Evolutionary conservation across 2,888 invertebrate genomes (phyloP), one percentile per base, ranked within the genome.

Genomic region (Pheosia gnoma): DNA sequence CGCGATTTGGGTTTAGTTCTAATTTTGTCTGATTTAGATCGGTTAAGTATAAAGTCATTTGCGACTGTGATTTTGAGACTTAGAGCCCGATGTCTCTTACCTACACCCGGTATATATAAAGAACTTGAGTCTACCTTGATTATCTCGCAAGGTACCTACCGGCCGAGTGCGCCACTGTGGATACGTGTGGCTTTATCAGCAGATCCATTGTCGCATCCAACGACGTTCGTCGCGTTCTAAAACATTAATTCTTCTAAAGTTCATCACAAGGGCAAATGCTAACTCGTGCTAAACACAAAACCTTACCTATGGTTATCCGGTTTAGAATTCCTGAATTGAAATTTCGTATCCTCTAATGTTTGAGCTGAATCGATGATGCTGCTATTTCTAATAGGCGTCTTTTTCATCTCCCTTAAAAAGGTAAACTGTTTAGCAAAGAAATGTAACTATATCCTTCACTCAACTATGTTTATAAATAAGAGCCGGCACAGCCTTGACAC

Each of bases 381-480:
- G 58, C 72, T 80, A 59, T 84, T 86, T 68, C 74, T 81, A 61
- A 93, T 90, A 66, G 89, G 90, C 9, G 91, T 90, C 72, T 92
- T 89, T 84, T 92, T 92, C 82, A 93, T 88, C 85, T 91, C 89
- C 81, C 93, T 93, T 77, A 59, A 86, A 84, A 58, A 63, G 61
- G 61, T 25, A 8, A 59, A 47, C n/a, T 11, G 4, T 4, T 11
- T 47, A 11, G 11, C 4, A 47, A 3, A 47, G 47, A 6, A 5
- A 5, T 3, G 43, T 43, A 4, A 11, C 51, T 25, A 25, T 25
- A 25, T 2, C 25, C 25, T 25, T 25, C 25, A 25, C 25, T 2
- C 25, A 25, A 25, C 25, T 25, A 25, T 25, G 25, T 25, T 25
- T 25, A 25, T 25, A 51, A 8, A 38, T 43, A 57, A 65, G 61